These are phyloP conservation scores for Apis mellifera DNA, from an alignment of 1,140 invertebrate genomes.

Conservation along the genomic window Amel_HAv3.1 CM009942.2:11107501-11108000, in stretches of 20 bases:
- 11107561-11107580: conserved; percentile 68
- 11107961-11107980: not conserved
- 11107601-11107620: conserved; percentile 63
- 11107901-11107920: not conserved
- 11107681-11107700: conserved; percentile 62
- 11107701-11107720: conserved; percentile 22
- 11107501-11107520: conserved; percentile 64
- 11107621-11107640: conserved; percentile 51
- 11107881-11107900: not conserved
- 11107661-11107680: conserved; percentile 54
- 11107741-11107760: not conserved
- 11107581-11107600: conserved; percentile 69
- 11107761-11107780: not conserved
- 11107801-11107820: too few species aligned
- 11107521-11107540: conserved; percentile 73
- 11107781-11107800: too few species aligned
- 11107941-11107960: not conserved
- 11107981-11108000: conserved; percentile 19
- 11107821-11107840: too few species aligned
- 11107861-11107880: too few species aligned
- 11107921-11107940: not conserved
- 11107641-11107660: conserved; percentile 44
- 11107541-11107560: conserved; percentile 58
- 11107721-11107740: not conserved
- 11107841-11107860: too few species aligned